Conservation (phyloP, 2,113 vertebrate genomes). For the Datnioides undecimradiatus region DNA sequence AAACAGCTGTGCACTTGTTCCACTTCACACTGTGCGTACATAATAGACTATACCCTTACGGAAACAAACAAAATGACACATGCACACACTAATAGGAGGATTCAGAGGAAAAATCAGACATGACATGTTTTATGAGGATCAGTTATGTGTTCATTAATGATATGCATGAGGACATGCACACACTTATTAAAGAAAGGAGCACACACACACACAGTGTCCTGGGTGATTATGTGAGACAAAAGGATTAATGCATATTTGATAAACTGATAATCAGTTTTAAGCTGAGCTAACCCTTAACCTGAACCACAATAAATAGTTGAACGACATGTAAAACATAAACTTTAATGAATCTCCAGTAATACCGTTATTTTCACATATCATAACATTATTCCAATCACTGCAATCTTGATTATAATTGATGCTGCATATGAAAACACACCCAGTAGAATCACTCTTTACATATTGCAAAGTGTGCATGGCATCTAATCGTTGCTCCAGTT, state of each 20-base stretch:
- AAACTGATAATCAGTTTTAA: neutral
- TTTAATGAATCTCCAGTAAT: conserved; percentile 7
- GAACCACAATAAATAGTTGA: neutral
- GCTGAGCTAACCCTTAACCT: neutral
- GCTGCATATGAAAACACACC: conserved; percentile 16
- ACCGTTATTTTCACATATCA: conserved; percentile 16
- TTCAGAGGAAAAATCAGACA: neutral
- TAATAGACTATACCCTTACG: neutral
- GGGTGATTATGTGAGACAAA: neutral
- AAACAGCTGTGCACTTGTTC: conserved; percentile 10
- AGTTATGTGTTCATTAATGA: neutral
- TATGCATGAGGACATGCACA: neutral
- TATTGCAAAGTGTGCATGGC: conserved; percentile 17
- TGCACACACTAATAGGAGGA: neutral
- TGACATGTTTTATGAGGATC: neutral
- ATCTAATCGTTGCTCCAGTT: conserved; percentile 54
- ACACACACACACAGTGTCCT: neutral
- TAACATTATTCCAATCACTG: conserved; percentile 25
- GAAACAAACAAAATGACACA: neutral
- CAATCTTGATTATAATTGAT: conserved; percentile 38
- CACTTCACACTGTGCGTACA: conserved; percentile 9
- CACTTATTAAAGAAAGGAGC: neutral
- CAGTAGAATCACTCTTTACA: conserved; percentile 20
- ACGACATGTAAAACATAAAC: conserved; percentile 13
- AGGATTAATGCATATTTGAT: conserved; percentile 7